phyloP scores from a whole-genome alignment of 2,113 vertebrate species.

The Acrocephalus kingi region DNA sequence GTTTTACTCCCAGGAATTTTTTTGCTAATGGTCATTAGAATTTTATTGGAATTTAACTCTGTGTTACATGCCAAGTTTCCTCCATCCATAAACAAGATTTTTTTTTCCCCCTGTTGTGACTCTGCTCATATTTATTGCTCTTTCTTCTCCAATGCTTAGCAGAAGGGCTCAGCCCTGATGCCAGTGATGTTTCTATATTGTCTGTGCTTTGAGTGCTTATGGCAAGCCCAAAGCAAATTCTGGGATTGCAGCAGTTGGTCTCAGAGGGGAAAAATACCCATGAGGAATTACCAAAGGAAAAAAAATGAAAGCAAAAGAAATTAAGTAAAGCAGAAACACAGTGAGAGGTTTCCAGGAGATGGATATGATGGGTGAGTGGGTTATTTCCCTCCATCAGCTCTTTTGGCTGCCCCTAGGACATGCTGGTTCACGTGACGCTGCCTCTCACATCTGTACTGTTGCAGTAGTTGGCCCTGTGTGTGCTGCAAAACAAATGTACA shows the following conservation, averaged over 20 bases:
- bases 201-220: background rate
- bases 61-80: background rate
- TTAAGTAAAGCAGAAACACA: background rate
- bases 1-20: background rate
- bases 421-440: background rate
- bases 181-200: background rate
- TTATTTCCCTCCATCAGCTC: constrained; percentile 19
- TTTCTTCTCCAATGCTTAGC: background rate
- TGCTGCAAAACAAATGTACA: constrained; percentile 1
- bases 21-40: background rate
- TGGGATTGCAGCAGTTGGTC: background rate
- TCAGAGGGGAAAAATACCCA: background rate
- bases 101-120: accelerated
- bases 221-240: background rate
- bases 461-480: background rate
- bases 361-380: background rate
- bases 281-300: background rate
- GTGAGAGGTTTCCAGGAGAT: background rate
- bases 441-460: background rate
- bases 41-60: background rate
- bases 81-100: background rate
- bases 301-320: background rate
- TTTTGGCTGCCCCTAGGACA: constrained; percentile 21
- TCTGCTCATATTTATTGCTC: background rate
- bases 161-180: background rate